Base-by-base conservation (phyloP, 2,797 vertebrate genomes). In the Platyrinchus mystaceus region DNA sequence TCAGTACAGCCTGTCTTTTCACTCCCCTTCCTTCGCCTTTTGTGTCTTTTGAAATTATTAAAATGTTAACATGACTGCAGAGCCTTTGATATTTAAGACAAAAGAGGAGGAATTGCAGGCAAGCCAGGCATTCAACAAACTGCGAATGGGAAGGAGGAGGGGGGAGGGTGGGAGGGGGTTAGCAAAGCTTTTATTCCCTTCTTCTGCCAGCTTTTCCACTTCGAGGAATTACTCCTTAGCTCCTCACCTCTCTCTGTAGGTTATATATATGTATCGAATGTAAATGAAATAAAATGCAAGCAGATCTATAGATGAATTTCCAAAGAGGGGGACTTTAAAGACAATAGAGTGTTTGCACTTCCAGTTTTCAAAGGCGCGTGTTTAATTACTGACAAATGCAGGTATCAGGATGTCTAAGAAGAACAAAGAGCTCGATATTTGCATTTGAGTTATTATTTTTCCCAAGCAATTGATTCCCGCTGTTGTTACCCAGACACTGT, bases 31-130 rank as follows among this genome's bases (percentile, higher is more conserved):
- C 97, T 97, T 98, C 97, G 97, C 98, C 98, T 97, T 98, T 98
- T 98, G 97, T 98, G 98, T 97, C 98, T 98, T 98, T 98, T 98
- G 98, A 98, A 99, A 99, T 98, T 98, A 99, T 99, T 99, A 98
- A 99, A 99, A 99, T 98, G 99, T 99, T 99, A 99, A 99, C 98
- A 98, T 97, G 98, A 98, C 98, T 98, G 96, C 97, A 98, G 98
- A 98, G 98, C 97, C 98, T 99, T 99, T 99, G 99, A 99, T 99
- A 99, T 99, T 99, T 99, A 99, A 99, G 98, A 99, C 98, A 99
- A 99, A 99, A 99, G 98, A 98, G 98, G 97, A 98, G 96, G 98
- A 98, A 97, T 97, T 96, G 96, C 97, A 95, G 96, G 97, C 96
- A 97, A 97, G 96, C 87, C 76, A 98, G 96, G 97, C 97, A 97